Conservation (phyloP, 1,140 invertebrate species). For the Dysdera silvatica region DNA sequence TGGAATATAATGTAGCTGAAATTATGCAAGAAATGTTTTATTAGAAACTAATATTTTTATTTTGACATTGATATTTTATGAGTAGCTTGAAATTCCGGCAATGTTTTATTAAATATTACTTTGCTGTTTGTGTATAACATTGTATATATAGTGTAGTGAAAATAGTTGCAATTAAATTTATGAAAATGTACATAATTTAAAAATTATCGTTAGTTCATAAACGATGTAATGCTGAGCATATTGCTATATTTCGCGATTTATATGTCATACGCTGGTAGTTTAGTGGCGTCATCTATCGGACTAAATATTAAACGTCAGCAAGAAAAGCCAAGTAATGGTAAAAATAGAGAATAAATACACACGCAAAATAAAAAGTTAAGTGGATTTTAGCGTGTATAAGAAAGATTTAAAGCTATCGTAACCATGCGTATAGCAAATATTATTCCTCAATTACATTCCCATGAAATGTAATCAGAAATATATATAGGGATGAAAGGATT, state of each 20-base stretch:
- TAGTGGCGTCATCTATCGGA: not conserved
- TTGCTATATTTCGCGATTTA: not conserved
- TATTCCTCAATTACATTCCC: not conserved
- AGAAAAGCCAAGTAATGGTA: not conserved
- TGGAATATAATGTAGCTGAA: constrained; percentile 60
- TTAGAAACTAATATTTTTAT: not conserved
- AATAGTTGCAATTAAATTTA: not conserved
- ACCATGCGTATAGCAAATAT: not conserved
- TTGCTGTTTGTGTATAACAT: too few species aligned
- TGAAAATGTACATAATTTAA: not conserved
- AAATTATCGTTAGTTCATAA: not conserved
- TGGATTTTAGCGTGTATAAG: not conserved
- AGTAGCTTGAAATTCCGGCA: not conserved
- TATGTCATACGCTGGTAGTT: too few species aligned
- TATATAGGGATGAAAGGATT: not conserved
- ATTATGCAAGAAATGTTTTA: too few species aligned
- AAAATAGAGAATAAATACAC: not conserved
- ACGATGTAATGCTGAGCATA: not conserved
- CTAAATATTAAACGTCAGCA: not conserved
- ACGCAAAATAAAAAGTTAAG: not conserved
- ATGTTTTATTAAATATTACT: not conserved
- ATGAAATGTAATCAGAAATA: not conserved
- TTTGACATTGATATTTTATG: not conserved
- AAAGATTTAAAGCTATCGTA: not conserved
- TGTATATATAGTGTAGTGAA: not conserved